Conservation (phyloP, 2,797 vertebrate genomes). For the Labroides dimidiatus region DNA sequence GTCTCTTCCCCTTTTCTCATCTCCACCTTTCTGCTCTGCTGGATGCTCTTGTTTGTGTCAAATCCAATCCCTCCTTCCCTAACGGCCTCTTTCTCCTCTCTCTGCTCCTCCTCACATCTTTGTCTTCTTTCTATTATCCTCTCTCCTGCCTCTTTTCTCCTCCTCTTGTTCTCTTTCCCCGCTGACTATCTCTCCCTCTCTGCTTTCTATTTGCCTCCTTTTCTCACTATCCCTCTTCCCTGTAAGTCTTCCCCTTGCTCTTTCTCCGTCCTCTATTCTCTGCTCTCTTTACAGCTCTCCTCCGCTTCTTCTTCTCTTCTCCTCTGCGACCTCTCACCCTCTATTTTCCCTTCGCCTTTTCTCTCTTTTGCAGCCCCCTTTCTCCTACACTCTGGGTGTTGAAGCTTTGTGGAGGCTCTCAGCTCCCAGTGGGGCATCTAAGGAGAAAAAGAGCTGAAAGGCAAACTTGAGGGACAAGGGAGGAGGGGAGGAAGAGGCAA, state of each 20-base stretch:
- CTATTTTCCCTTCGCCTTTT: constrained; percentile 63
- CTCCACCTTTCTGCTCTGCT: constrained; percentile 72
- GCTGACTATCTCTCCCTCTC: constrained; percentile 41
- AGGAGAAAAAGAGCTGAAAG: constrained; percentile 59
- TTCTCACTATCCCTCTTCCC: constrained; percentile 58
- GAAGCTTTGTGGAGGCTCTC: constrained; percentile 73
- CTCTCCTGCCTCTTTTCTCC: constrained; percentile 52
- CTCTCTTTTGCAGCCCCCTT: constrained; percentile 67
- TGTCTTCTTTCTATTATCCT: constrained; percentile 70
- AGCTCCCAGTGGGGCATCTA: constrained; percentile 67
- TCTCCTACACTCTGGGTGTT: constrained; percentile 70
- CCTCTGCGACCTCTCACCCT: constrained; percentile 72
- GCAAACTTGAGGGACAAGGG: constrained; percentile 61
- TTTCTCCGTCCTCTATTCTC: constrained; percentile 63
- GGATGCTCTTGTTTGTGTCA: constrained; percentile 73
- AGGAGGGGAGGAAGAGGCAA: constrained; percentile 34
- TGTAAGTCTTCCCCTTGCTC: constrained; percentile 58
- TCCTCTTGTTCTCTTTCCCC: constrained; percentile 63
- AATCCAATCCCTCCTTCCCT: constrained; percentile 67
- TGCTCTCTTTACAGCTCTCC: constrained; percentile 53
- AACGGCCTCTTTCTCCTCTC: constrained; percentile 42
- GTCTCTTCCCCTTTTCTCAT: constrained; percentile 71
- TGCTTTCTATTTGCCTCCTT: constrained; percentile 53
- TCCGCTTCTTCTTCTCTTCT: constrained; percentile 53
- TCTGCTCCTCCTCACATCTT: constrained; percentile 61